Percentiles rank a stretch among this genome's conserved stretches.
Conservation (phyloP, 2,113 vertebrate species). For the Coryphaenoides rupestris region DNA sequence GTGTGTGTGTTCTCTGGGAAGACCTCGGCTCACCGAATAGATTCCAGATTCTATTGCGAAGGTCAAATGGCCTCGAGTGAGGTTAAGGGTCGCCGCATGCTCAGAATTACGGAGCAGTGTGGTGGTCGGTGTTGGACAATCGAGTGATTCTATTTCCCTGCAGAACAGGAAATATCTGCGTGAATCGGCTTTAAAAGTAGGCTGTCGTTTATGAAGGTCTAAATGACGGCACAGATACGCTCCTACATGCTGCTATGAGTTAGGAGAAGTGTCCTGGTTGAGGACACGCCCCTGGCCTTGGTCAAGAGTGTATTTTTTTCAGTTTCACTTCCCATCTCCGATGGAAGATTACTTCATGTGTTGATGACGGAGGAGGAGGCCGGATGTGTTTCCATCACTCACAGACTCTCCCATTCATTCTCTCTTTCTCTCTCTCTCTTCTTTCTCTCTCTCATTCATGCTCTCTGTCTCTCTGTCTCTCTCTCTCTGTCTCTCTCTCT, state of each 20-base stretch:
- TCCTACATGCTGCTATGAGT: no score
- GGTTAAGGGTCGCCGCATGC: conserved; percentile 16
- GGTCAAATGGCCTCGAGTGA: conserved; percentile 19
- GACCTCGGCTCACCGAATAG: conserved; percentile 18
- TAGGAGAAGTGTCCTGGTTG: no score
- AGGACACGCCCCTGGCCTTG: no score
- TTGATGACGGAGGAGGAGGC: no score
- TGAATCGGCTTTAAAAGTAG: conserved; percentile 4
- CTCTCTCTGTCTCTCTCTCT: not conserved
- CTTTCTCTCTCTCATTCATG: not conserved
- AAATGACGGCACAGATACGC: no score
- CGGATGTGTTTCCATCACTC: not conserved
- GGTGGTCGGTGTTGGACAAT: conserved; percentile 10
- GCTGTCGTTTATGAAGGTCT: no score
- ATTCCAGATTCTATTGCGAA: conserved; percentile 42
- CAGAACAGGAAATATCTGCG: conserved; percentile 30
- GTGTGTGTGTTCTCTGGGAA: conserved; percentile 13
- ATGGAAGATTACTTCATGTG: no score
- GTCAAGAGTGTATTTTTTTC: no score
- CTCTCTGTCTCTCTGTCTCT: no score
- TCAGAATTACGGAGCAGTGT: conserved; percentile 19
- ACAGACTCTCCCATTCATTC: not conserved
- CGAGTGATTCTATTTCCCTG: conserved; percentile 8
- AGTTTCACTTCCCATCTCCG: no score
- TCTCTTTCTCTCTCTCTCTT: conserved; percentile 22